Evolutionary conservation across 2,797 vertebrate genomes (phyloP).

Genomic region (Scleropages formosus): DNA sequence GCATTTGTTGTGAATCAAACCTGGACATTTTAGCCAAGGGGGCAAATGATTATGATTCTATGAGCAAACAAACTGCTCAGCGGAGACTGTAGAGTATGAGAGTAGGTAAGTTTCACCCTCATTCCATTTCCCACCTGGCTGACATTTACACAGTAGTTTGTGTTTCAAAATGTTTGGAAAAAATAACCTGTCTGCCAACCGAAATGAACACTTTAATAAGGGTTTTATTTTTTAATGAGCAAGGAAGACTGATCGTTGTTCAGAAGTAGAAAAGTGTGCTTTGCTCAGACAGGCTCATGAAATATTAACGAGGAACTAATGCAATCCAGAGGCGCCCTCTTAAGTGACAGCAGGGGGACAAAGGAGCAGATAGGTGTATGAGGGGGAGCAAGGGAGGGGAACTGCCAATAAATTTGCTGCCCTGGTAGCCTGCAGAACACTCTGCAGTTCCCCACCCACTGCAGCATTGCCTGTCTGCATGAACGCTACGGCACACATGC

Average conservation of each 20-base stretch:
- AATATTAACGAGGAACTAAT: conserved; percentile 26
- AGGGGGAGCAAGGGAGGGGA: background rate
- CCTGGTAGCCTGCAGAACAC: background rate
- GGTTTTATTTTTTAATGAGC: background rate
- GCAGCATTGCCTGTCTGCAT: background rate
- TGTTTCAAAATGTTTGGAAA: background rate
- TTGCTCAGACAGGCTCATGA: conserved; percentile 4
- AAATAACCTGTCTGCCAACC: background rate
- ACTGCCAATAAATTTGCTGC: conserved; percentile 15
- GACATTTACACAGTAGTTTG: background rate
- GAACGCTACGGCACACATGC: background rate
- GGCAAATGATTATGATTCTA: background rate
- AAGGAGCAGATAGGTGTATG: background rate
- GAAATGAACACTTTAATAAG: conserved; percentile 2
- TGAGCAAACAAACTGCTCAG: background rate
- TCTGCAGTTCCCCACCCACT: background rate
- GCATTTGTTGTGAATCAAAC: background rate
- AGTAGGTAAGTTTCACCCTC: background rate
- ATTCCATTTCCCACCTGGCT: background rate
- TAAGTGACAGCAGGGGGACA: background rate
- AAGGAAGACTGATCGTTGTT: background rate
- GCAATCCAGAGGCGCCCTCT: background rate
- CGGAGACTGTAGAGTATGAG: background rate
- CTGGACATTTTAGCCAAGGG: background rate
- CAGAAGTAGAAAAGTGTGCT: conserved; percentile 4